These are phyloP conservation scores for Ephydatia muelleri DNA, from an alignment of 37 sponge, comb jelly and placozoan species.

Conservation along the genomic window DNA sequence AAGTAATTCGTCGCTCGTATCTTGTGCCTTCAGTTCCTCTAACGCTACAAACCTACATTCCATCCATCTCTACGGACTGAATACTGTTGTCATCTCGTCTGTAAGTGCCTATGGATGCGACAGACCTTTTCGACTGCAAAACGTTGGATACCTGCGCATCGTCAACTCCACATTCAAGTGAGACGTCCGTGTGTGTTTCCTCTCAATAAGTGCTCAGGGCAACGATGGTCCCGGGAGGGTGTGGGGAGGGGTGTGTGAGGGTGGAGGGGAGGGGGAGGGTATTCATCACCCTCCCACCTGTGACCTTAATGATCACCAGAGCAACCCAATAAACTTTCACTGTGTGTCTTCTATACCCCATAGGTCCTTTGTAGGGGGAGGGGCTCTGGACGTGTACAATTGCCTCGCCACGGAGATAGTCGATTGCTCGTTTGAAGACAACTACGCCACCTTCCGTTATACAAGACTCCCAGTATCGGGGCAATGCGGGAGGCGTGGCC, in stretches of 20 bases:
- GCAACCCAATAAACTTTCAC: no score
- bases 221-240: no score
- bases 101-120: background rate
- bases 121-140: background rate
- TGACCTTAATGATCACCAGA: no score
- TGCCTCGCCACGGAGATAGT: background rate
- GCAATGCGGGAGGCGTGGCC: no score
- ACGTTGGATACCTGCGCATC: background rate
- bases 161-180: background rate
- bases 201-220: no score
- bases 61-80: background rate
- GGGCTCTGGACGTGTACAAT: slow-evolving; percentile 15
- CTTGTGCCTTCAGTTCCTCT: background rate
- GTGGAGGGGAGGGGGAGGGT: no score
- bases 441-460: no score
- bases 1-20: background rate
- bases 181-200: no score
- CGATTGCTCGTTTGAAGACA: slow-evolving; percentile 27
- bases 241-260: no score
- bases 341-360: background rate
- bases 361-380: background rate
- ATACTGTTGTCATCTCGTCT: background rate
- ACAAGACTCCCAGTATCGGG: no score
- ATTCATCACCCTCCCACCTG: no score
- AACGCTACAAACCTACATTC: background rate